Evolutionary conservation across 2,888 invertebrate genomes (phyloP).

Genomic region (Melanostoma scalare): DNA sequence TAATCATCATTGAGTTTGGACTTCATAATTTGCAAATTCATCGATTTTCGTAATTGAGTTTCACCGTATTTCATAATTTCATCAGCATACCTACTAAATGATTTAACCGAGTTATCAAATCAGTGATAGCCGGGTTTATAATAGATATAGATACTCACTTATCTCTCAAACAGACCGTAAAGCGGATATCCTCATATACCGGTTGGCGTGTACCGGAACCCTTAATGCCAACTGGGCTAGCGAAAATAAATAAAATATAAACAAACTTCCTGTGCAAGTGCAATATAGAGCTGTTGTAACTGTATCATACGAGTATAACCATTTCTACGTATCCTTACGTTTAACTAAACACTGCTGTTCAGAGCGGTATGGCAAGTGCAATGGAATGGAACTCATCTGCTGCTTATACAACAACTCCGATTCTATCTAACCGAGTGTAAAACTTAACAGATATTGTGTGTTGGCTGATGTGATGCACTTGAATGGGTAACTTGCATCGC

Average conservation of each 20-base stretch:
- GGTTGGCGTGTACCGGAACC: too few relatives aligned
- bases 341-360: conserved; percentile 9
- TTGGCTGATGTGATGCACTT: not conserved
- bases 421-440: not conserved
- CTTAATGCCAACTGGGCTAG: too few relatives aligned
- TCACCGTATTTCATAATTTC: too few relatives aligned
- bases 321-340: conserved; percentile 5
- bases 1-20: too few relatives aligned
- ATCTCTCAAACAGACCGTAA: too few relatives aligned
- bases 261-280: not conserved
- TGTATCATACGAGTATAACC: too few relatives aligned
- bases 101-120: too few relatives aligned
- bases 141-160: too few relatives aligned
- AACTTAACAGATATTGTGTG: not conserved
- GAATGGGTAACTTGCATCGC: not conserved
- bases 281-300: not conserved
- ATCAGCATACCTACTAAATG: too few relatives aligned
- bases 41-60: conserved; percentile 46
- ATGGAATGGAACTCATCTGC: conserved; percentile 9
- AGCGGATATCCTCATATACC: too few relatives aligned
- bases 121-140: too few relatives aligned
- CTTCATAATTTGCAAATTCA: conserved; percentile 39
- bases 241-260: too few relatives aligned
- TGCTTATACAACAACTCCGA: not conserved
- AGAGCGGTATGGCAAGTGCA: not conserved